Evolutionary conservation across 1,140 invertebrate genomes (phyloP), one percentile per base, ranked within the genome.

Genomic region (Drosophila sp.): DNA sequence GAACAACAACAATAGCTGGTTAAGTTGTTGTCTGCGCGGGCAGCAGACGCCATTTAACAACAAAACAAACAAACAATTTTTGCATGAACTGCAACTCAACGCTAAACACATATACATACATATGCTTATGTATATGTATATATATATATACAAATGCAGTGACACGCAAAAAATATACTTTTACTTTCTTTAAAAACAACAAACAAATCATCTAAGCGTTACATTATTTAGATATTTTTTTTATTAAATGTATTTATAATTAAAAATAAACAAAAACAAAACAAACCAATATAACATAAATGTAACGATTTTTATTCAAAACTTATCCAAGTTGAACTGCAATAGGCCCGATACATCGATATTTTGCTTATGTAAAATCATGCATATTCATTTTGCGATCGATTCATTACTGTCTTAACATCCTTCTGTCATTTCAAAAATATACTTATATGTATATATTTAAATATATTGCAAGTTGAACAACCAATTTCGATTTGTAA

Each of bases 191-290:
- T 78, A 72, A 71, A 34, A 54, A 54, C 21, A 48, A 61, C 14
- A 72, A 71, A 34, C 34, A 56, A 27, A 51, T 50, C 16, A 87
- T 86, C 78, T 86, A 86, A 81, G 75, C 82, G 82, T 87, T 87
- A 87, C 83, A 87, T 89, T 82, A 87, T 87, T 87, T 87, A 89
- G 82, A 83, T 82, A 81, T 82, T 87, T 83, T 78, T 86, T 86
- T 81, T 87, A 89, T 87, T 87, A 89, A 89, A 81, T 87, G 82
- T 87, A 87, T 87, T 87, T 87, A 87, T 87, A 87, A 87, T 89
- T 87, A 86, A 86, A 80, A 21, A 82, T 34, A 53, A 53, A 53
- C 50, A 53, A 36, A 6, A 43, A 43, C 41, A 32, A 48, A 73
- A 80, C 57, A 61, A 80, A 77, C 27, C 43, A 58, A 58, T 8